phyloP scores from a whole-genome alignment of 2,797 vertebrate genomes.

The Melanotaenia maccullochi region DNA sequence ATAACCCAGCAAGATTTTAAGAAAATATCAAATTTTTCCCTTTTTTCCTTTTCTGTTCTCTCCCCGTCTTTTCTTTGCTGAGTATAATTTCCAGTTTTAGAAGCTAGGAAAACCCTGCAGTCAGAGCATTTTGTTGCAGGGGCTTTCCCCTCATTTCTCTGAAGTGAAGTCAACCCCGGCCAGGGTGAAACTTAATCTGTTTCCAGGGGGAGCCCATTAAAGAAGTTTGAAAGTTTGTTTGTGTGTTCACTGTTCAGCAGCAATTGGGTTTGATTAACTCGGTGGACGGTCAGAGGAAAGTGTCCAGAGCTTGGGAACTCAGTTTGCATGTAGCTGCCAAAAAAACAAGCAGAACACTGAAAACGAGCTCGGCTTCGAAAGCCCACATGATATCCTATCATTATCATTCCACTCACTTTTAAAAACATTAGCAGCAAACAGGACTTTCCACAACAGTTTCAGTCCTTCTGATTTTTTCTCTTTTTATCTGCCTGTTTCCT shows the following conservation, averaged over 20 bases:
- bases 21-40: neutral
- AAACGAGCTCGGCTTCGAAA: constrained; percentile 47
- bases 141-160: constrained; percentile 22
- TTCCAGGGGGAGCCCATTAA: constrained; percentile 30
- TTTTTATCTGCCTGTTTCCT: constrained; percentile 12
- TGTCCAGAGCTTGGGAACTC: constrained; percentile 34
- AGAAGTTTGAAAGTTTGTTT: constrained; percentile 36
- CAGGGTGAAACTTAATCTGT: constrained; percentile 32
- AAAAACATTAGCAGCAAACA: constrained; percentile 44
- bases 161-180: constrained; percentile 26
- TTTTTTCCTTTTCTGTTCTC: neutral
- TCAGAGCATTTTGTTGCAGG: constrained; percentile 15
- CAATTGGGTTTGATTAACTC: constrained; percentile 56
- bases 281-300: constrained; percentile 48
- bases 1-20: too few species aligned
- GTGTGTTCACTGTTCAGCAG: constrained; percentile 42
- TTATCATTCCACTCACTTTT: constrained; percentile 58
- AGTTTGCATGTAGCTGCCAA: constrained; percentile 34
- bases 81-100: constrained; percentile 15
- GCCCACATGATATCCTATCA: constrained; percentile 64
- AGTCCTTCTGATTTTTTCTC: constrained; percentile 4
- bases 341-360: constrained; percentile 22
- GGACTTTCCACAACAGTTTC: constrained; percentile 27
- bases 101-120: constrained; percentile 21
- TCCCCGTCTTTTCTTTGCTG: neutral